These are phyloP conservation scores for Bombyx huttoni DNA, from an alignment of 2,888 invertebrate genomes.

Conservation along the genomic window DNA sequence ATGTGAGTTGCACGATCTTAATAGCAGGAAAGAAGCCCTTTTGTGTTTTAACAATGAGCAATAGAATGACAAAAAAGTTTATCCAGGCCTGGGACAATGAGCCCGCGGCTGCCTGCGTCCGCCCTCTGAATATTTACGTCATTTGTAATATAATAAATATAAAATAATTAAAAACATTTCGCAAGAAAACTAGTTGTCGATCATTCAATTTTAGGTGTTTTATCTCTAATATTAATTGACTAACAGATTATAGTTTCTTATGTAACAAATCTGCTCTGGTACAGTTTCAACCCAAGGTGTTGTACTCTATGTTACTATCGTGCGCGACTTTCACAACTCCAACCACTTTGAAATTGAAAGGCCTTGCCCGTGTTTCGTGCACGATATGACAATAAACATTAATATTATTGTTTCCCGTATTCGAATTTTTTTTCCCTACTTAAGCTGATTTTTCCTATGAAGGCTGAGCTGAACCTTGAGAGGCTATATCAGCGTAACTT, in stretches of 20 bases:
- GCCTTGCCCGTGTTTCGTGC: constrained; percentile 26
- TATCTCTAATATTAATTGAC: constrained; percentile 4
- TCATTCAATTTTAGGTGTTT: not conserved
- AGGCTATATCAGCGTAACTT: too few species aligned
- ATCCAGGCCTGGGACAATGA: constrained; percentile 49
- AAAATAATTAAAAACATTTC: not conserved
- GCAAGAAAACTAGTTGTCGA: not conserved
- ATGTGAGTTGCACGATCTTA: constrained; percentile 34
- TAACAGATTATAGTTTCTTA: constrained; percentile 15
- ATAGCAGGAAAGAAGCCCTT: constrained; percentile 55
- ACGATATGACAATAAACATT: constrained; percentile 19
- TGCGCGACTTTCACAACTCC: constrained; percentile 34
- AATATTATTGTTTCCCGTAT: constrained; percentile 11
- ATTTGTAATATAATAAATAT: too few species aligned
- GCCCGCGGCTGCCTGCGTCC: constrained; percentile 42
- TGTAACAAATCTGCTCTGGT: constrained; percentile 24
- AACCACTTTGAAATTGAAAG: constrained; percentile 26
- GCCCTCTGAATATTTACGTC: constrained; percentile 25
- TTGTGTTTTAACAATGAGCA: constrained; percentile 57
- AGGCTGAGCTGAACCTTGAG: too few species aligned
- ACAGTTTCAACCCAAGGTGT: constrained; percentile 26
- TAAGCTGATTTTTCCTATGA: too few species aligned
- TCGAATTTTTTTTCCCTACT: too few species aligned
- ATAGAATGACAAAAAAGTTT: constrained; percentile 54
- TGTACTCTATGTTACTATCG: constrained; percentile 24